Evolutionary conservation across 2,797 vertebrate genomes (phyloP).

Genomic region (Pangasius larnaudii): DNA sequence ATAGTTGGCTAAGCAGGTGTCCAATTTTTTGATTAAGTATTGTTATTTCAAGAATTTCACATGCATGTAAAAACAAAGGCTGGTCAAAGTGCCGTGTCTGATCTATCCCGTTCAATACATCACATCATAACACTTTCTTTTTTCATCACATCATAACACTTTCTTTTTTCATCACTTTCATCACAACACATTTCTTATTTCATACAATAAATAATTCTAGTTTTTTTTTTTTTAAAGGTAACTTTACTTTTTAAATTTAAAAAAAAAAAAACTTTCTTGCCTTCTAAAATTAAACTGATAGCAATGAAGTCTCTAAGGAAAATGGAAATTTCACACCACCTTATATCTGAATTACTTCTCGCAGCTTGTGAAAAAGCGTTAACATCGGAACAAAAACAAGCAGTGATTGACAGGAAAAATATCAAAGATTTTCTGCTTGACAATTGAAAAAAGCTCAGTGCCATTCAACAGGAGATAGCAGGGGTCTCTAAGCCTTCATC

Average conservation of each 20-base stretch:
- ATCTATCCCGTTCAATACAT: not conserved
- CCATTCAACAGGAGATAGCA: constrained; percentile 33
- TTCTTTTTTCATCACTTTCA: not conserved
- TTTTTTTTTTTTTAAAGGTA: not conserved
- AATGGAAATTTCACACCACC: constrained; percentile 10
- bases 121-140: not conserved
- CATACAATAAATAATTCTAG: not conserved
- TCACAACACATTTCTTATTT: not conserved
- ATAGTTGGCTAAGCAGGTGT: not conserved
- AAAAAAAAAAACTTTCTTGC: not conserved
- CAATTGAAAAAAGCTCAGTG: constrained; percentile 34
- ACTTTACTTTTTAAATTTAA: not conserved
- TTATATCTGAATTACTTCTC: constrained; percentile 11
- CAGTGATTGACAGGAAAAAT: not conserved
- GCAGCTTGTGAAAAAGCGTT: not conserved
- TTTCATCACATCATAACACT: not conserved
- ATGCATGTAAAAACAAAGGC: not conserved
- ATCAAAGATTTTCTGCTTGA: constrained; percentile 28
- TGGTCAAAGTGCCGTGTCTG: not conserved
- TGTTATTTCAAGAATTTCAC: not conserved
- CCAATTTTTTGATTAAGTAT: not conserved
- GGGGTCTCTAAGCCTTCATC: constrained; percentile 43
- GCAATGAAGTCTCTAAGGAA: not conserved
- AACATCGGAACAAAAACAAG: constrained; percentile 25
- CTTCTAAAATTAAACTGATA: constrained; percentile 11